These are phyloP conservation scores for Tupaia chinensis DNA, from an alignment of 2,113 vertebrate genomes.

Conservation along the genomic window DNA sequence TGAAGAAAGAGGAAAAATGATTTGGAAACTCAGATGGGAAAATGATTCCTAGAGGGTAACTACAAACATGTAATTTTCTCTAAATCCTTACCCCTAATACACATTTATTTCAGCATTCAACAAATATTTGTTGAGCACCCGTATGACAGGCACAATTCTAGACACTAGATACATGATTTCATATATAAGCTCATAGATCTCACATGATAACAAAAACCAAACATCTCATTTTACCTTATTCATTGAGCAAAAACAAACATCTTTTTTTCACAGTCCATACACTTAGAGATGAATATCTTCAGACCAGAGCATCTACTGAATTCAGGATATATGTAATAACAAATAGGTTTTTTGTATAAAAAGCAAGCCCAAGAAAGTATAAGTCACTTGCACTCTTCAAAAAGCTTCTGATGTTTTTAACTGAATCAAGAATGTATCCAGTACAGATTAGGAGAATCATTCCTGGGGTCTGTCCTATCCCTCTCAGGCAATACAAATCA, in stretches of 20 bases:
- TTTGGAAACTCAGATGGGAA: constrained; percentile 32
- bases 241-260: not conserved
- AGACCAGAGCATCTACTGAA: not conserved
- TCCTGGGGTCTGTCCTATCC: not conserved
- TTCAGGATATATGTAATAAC: not conserved
- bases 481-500: not conserved
- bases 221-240: not conserved
- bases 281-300: not conserved
- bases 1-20: not conserved
- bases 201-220: not conserved
- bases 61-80: not conserved
- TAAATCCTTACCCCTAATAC: not conserved
- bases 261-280: not conserved
- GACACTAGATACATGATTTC: not conserved
- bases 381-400: not conserved
- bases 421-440: not conserved
- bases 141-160: not conserved
- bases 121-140: not conserved
- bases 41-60: not conserved
- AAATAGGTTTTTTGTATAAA: not conserved
- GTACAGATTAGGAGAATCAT: not conserved
- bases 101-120: not conserved
- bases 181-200: not conserved
- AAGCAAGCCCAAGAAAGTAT: not conserved
- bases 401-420: not conserved